Evolutionary conservation across 2,113 vertebrate species (phyloP).

Genomic region (Arothron firmamentum): DNA sequence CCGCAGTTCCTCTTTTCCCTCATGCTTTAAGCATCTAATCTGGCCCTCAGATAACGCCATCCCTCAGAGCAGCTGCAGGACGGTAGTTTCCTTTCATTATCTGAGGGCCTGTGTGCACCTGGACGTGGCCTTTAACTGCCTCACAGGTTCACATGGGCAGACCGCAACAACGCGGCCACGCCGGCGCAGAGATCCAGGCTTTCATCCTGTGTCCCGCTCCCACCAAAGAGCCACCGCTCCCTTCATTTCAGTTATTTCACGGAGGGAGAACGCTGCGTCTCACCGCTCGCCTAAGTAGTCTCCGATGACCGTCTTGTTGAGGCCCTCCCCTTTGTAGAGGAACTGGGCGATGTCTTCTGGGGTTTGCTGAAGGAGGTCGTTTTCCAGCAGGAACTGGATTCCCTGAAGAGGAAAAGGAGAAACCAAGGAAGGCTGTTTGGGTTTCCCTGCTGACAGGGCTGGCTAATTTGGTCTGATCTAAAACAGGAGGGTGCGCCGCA

Average conservation of each 20-base stretch:
- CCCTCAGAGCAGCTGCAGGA: conserved; percentile 11
- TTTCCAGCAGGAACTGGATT: conserved; percentile 96
- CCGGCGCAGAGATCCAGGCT: too few species aligned
- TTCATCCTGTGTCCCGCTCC: conserved; percentile 10
- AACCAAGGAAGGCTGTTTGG: conserved; percentile 5
- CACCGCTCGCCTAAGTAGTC: conserved; percentile 98
- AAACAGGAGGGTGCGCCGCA: conserved; percentile 43
- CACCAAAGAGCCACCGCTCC: conserved; percentile 14
- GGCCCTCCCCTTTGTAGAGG: conserved; percentile 96
- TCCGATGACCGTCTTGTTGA: conserved; percentile 97
- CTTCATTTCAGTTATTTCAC: conserved; percentile 33
- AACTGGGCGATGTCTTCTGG: conserved; percentile 96
- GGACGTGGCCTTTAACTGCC: conserved; percentile 21
- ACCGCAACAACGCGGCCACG: conserved; percentile 13
- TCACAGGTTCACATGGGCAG: conserved; percentile 14
- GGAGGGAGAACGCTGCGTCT: conserved; percentile 36
- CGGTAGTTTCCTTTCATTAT: conserved; percentile 30
- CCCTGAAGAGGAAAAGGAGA: conserved; percentile 72
- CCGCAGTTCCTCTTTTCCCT: background rate
- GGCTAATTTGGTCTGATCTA: background rate
- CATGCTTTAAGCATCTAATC: conserved; percentile 9
- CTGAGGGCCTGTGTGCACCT: conserved; percentile 14
- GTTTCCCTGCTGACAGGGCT: background rate
- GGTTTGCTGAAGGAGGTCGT: conserved; percentile 93
- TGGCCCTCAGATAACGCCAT: conserved; percentile 19